Percentiles rank a stretch among this genome's conserved stretches.
Conservation (phyloP, 2,797 vertebrate species). For the Alfaro cultratus region DNA sequence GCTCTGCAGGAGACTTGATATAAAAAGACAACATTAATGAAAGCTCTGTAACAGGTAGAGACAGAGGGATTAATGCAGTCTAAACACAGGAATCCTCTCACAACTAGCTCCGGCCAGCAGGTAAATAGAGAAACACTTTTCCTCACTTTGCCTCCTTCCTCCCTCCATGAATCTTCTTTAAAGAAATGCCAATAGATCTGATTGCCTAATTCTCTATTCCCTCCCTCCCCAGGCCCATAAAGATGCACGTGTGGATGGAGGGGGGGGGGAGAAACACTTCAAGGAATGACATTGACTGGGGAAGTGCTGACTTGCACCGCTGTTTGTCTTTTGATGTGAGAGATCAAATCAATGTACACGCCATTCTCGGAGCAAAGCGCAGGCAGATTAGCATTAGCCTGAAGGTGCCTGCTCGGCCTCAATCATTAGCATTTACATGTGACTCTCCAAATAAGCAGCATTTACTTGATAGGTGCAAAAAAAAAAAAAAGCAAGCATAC, state of each 20-base stretch:
- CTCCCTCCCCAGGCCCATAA: constrained; percentile 41
- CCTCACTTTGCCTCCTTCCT: constrained; percentile 80
- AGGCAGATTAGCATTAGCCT: constrained; percentile 94
- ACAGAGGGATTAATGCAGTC: constrained; percentile 81
- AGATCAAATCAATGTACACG: constrained; percentile 99
- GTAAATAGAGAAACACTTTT: constrained; percentile 66
- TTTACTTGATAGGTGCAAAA: constrained; percentile 63
- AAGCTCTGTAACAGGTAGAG: constrained; percentile 83
- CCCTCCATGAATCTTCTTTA: constrained; percentile 95
- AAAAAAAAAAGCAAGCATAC: constrained; percentile 5
- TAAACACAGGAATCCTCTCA: constrained; percentile 74
- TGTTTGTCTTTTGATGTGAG: constrained; percentile 99
- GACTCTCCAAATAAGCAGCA: constrained; percentile 77
- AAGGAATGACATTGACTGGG: constrained; percentile 99
- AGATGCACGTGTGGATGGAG: constrained; percentile 9
- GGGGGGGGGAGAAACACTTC: constrained; percentile 91
- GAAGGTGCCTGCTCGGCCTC: constrained; percentile 79
- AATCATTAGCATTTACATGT: constrained; percentile 79
- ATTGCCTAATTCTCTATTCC: constrained; percentile 94
- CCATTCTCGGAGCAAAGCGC: constrained; percentile 89
- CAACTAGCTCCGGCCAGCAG: constrained; percentile 64
- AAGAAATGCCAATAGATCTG: constrained; percentile 98
- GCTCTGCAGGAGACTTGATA: constrained; percentile 82
- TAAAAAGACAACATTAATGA: constrained; percentile 84
- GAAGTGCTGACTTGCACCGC: constrained; percentile 99